phyloP scores from a whole-genome alignment of 2,888 invertebrate genomes.

The Morinoia aosen region DNA sequence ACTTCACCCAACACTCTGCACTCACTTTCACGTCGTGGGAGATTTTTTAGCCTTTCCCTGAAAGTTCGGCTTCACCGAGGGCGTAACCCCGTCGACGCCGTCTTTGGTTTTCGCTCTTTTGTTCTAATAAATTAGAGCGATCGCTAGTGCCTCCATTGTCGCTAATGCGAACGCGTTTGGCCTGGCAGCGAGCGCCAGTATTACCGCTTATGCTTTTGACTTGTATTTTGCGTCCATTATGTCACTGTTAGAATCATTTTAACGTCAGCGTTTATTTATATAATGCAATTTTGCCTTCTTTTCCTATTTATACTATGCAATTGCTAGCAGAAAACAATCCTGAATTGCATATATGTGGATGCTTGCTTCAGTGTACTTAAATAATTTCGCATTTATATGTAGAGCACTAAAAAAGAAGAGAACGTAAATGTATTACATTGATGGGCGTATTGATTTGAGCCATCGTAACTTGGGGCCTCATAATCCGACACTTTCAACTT shows the following conservation, averaged over 20 bases:
- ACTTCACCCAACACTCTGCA: background rate
- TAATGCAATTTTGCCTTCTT: background rate
- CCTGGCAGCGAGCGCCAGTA: background rate
- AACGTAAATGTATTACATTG: background rate
- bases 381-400: background rate
- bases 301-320: background rate
- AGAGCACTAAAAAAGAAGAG: background rate
- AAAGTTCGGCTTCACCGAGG: background rate
- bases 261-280: background rate
- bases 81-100: background rate
- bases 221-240: background rate
- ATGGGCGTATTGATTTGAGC: background rate
- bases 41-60: background rate
- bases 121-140: constrained; percentile 1
- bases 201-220: background rate
- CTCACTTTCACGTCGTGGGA: background rate
- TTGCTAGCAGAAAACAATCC: background rate
- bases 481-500: background rate
- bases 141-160: background rate
- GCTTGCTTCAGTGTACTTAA: background rate
- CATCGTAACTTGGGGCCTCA: background rate
- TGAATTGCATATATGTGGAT: background rate
- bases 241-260: background rate
- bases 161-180: background rate
- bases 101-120: constrained; percentile 12